phyloP scores from a whole-genome alignment of 2,888 invertebrate genomes.

The Mayetiola destructor region DNA sequence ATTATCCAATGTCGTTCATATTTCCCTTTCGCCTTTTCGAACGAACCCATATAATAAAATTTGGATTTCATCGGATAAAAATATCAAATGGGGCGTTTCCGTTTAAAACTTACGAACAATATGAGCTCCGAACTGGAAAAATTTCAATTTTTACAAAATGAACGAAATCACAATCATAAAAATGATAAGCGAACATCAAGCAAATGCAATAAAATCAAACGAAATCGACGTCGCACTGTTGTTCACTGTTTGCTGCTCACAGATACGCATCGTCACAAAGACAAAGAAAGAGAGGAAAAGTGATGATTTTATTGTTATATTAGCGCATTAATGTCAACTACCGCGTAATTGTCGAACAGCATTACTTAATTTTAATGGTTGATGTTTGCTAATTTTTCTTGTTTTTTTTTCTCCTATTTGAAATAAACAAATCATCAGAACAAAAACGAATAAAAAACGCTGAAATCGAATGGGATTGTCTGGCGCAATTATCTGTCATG shows the following conservation, averaged over 20 bases:
- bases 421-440: background rate
- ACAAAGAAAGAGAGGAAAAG: no score
- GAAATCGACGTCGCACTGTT: background rate
- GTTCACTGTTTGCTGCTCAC: no score
- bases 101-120: conserved; percentile 11
- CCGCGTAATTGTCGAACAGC: background rate
- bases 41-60: no score
- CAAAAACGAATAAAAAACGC: no score
- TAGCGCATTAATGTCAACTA: conserved; percentile 8
- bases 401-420: background rate
- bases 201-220: conserved; percentile 1
- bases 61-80: no score
- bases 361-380: background rate
- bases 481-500: no score
- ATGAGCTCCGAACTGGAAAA: background rate
- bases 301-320: conserved; percentile 12
- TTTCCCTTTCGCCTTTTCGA: no score
- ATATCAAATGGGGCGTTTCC: conserved; percentile 16
- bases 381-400: background rate
- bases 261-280: no score
- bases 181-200: no score
- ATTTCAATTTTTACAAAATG: background rate
- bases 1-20: no score
- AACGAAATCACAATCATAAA: conserved; percentile 6
- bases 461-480: no score